Conservation (phyloP, 2,113 vertebrate species). For the Aleadryas rufinucha region DNA sequence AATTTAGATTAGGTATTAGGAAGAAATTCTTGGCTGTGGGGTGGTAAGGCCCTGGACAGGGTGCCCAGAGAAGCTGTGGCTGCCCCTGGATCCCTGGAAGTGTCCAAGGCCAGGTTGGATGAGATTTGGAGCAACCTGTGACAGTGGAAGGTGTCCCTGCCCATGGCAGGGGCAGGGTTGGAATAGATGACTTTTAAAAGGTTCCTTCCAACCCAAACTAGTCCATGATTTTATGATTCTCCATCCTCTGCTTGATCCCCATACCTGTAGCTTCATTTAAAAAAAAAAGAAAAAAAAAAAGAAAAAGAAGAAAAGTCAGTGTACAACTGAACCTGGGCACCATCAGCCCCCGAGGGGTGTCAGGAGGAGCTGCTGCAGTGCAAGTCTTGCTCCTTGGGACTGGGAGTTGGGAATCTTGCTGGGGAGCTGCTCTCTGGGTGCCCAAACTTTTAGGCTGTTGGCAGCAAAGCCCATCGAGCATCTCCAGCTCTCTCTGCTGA, state of each 20-base stretch:
- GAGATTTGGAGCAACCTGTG: accelerated
- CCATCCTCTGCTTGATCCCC: not conserved
- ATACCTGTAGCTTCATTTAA: not conserved
- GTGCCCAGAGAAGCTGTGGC: not conserved
- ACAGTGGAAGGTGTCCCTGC: not conserved
- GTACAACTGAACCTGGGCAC: not conserved
- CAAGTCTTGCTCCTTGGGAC: not conserved
- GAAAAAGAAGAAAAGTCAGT: not conserved
- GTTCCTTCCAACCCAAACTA: not conserved
- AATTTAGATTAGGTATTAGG: not conserved
- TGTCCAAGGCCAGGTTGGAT: not conserved
- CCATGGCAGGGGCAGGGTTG: too few relatives aligned
- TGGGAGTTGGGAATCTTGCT: not conserved
- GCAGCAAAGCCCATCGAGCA: not conserved
- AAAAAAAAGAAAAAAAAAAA: not conserved
- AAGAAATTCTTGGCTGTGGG: not conserved
- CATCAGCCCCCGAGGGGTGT: not conserved
- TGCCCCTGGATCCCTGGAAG: not conserved
- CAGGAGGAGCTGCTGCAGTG: not conserved
- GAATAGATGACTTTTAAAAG: not conserved
- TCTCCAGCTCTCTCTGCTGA: not conserved
- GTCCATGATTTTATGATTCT: not conserved
- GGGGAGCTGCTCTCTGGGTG: not conserved
- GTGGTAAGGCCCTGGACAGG: not conserved
- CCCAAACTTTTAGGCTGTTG: not conserved